These are phyloP conservation scores for Lottia scabra DNA, from an alignment of 2,888 invertebrate genomes.

Conservation along the genomic window DNA sequence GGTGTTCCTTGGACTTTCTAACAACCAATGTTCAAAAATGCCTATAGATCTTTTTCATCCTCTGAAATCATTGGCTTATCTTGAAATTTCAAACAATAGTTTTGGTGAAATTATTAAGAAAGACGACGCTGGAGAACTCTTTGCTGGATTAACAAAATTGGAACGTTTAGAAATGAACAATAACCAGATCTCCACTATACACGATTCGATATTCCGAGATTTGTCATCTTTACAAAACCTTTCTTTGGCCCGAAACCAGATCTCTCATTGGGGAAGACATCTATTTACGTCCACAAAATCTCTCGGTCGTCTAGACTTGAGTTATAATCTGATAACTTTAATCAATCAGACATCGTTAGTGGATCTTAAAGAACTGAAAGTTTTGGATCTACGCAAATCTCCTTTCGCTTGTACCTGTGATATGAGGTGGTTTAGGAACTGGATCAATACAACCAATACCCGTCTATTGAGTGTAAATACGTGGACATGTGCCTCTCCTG, in stretches of 20 bases:
- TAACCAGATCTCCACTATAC: slow-evolving; percentile 61
- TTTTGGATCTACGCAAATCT: slow-evolving; percentile 81
- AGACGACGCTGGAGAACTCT: slow-evolving; percentile 36
- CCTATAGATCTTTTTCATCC: slow-evolving; percentile 37
- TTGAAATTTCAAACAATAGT: slow-evolving; percentile 44
- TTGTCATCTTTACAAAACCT: slow-evolving; percentile 6
- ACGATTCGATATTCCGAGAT: slow-evolving; percentile 57
- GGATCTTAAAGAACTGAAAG: slow-evolving; percentile 79
- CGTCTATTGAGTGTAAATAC: slow-evolving; percentile 23
- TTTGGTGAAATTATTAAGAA: slow-evolving; percentile 38
- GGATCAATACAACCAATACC: slow-evolving; percentile 84
- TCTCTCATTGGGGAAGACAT: slow-evolving; percentile 15
- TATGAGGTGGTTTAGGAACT: slow-evolving; percentile 90
- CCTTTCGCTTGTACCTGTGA: slow-evolving; percentile 91
- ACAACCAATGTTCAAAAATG: slow-evolving; percentile 39
- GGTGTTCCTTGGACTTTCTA: slow-evolving; percentile 41
- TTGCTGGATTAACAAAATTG: slow-evolving; percentile 38
- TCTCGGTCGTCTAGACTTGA: slow-evolving; percentile 48
- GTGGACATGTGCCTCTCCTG: slow-evolving; percentile 45
- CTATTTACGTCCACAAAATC: slow-evolving; percentile 14
- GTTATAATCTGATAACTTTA: slow-evolving; percentile 60
- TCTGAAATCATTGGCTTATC: slow-evolving; percentile 34
- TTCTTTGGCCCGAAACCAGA: slow-evolving; percentile 14
- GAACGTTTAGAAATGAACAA: slow-evolving; percentile 53
- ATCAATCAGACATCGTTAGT: slow-evolving; percentile 60